These are phyloP conservation scores for Pelmatolapia mariae DNA, from an alignment of 2,113 vertebrate genomes.

Conservation along the genomic window DNA sequence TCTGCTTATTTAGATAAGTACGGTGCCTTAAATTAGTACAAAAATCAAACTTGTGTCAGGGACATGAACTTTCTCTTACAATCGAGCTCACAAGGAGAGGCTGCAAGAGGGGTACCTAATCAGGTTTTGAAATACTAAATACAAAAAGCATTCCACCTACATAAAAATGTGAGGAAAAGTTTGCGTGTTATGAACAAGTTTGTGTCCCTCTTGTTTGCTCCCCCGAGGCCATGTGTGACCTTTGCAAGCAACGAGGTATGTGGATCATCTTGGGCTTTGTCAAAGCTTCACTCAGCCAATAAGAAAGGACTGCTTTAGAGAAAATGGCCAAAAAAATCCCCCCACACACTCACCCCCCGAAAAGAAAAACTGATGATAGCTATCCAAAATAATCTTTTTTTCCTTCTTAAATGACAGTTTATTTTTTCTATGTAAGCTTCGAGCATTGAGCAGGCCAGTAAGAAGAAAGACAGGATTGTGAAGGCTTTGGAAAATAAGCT, in stretches of 20 bases:
- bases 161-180: neutral
- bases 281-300: neutral
- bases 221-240: neutral
- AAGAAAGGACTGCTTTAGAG: neutral
- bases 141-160: neutral
- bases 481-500: constrained; percentile 23
- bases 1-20: neutral
- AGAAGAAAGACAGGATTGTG: constrained; percentile 1
- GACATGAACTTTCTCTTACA: neutral
- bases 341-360: neutral
- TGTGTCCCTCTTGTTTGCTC: neutral
- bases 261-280: neutral
- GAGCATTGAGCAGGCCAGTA: neutral
- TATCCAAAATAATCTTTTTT: neutral
- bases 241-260: neutral
- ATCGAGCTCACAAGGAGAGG: neutral
- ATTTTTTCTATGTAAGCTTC: neutral
- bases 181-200: neutral
- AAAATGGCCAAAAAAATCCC: neutral
- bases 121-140: neutral
- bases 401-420: neutral
- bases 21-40: neutral
- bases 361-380: neutral
- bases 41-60: neutral
- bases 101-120: neutral